Evolutionary conservation across 1,140 invertebrate species (phyloP), one percentile per base, ranked within the genome.

Genomic region (Eciton burchellii): DNA sequence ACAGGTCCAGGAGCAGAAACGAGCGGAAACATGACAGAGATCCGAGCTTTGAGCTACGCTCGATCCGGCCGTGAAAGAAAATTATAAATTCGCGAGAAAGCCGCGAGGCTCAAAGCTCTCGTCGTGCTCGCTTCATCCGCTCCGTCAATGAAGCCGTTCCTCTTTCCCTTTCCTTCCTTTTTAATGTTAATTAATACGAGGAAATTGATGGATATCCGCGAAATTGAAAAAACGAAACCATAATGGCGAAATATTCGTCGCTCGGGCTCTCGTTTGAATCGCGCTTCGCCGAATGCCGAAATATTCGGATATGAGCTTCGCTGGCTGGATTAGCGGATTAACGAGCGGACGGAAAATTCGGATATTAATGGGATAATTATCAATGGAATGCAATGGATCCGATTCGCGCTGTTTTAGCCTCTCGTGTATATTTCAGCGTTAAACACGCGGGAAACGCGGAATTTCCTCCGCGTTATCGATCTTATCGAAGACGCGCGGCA

Each of bases 301-400:
- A 35, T 19, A 19, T 21, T 1, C 45, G 5, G 14, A 16, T 1
- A 0, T 16, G n/a, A 45, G 26, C 29, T 56, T 79, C 9, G 47
- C 35, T 3, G 12, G 21, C 29, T 12, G 49, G 63, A 68, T 79
- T 59, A 68, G 21, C 8, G 21, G 56, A 0, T 49, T 66, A 56
- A 45, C 35, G 49, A 56, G 43, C 21, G 35, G 6, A 19, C 21
- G 56, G 49, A 79, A 79, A 79, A 68, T 68, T 79, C 49, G 24
- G 49, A 68, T 68, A 43, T 49, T 43, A 43, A 35, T 26, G 41
- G 74, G 21, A 77, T 66, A 54, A 77, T 79, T 79, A 68, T 68
- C 49, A 21, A 54, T 8, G 63, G 63, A 68, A 21, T 57, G 63
- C 49, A 77, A 77, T 68, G 41, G 63, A 3, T 57, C 45, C n/a